These are phyloP conservation scores for Phyto melanocephala DNA, from an alignment of 2,888 invertebrate species.

Conservation along the genomic window DNA sequence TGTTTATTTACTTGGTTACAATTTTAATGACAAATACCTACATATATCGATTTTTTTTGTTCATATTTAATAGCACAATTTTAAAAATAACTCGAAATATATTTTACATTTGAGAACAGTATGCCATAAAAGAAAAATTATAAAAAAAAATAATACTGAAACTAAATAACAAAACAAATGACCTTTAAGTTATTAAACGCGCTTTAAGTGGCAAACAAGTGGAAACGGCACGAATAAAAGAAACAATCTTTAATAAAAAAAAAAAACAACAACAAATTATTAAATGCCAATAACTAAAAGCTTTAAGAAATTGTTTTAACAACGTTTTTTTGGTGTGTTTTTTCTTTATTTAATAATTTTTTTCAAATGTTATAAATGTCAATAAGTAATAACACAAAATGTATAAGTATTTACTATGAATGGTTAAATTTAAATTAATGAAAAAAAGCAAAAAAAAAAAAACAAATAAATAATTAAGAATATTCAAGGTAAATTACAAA, in stretches of 20 bases:
- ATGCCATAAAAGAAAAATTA: not conserved
- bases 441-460: not conserved
- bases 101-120: not conserved
- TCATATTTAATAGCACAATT: not conserved
- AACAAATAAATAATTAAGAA: not conserved
- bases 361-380: slow-evolving; percentile 34
- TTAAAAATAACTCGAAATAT: not conserved
- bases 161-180: slow-evolving; percentile 20
- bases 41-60: not conserved
- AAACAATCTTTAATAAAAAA: not conserved
- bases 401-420: slow-evolving; percentile 23
- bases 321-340: not conserved
- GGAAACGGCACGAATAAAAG: slow-evolving; percentile 18
- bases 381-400: slow-evolving; percentile 29
- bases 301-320: slow-evolving; percentile 18
- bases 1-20: slow-evolving; percentile 23
- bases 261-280: not conserved
- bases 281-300: slow-evolving; percentile 3
- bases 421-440: not conserved
- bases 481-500: slow-evolving; percentile 41
- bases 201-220: slow-evolving; percentile 23
- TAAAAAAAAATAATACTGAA: not conserved
- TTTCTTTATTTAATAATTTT: not conserved
- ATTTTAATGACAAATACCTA: slow-evolving; percentile 41
- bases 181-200: slow-evolving; percentile 54